phyloP scores from a whole-genome alignment of 35 echinoderm and acorn worm genomes.

The Lytechinus pictus region DNA sequence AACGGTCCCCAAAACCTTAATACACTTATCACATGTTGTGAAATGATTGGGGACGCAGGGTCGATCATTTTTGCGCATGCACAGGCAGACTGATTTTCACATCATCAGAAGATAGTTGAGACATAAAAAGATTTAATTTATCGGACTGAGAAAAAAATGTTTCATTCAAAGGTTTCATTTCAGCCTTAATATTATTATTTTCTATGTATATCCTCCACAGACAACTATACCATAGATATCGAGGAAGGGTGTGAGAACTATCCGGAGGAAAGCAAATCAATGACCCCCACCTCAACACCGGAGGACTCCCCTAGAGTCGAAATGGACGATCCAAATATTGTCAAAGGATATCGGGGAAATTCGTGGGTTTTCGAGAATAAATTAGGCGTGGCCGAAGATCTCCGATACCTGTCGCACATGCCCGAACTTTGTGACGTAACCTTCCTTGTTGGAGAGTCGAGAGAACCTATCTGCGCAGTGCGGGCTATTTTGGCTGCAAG shows the following conservation, averaged over 20 bases:
- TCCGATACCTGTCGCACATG: conserved; percentile 90
- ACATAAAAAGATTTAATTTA: no score
- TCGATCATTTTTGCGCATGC: no score
- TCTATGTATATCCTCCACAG: neutral
- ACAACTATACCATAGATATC: conserved; percentile 44
- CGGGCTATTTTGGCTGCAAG: conserved; percentile 90
- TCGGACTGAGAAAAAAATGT: no score
- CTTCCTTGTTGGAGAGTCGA: conserved; percentile 90
- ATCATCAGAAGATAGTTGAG: no score
- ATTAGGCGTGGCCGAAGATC: conserved; percentile 91
- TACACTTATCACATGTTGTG: no score
- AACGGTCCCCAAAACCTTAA: no score
- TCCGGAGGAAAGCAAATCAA: neutral
- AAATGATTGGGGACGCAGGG: no score
- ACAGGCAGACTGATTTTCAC: no score
- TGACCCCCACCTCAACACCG: neutral
- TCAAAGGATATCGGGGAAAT: conserved; percentile 42
- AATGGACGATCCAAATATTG: neutral
- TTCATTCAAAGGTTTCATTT: no score
- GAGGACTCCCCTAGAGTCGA: neutral
- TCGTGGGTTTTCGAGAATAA: conserved; percentile 89
- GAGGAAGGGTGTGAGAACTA: neutral
- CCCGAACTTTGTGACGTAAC: conserved; percentile 97
- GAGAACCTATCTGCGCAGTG: conserved; percentile 87
- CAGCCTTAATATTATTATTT: no score